Conservation (phyloP, 2,113 vertebrate species). For the Saccopteryx leptura region DNA sequence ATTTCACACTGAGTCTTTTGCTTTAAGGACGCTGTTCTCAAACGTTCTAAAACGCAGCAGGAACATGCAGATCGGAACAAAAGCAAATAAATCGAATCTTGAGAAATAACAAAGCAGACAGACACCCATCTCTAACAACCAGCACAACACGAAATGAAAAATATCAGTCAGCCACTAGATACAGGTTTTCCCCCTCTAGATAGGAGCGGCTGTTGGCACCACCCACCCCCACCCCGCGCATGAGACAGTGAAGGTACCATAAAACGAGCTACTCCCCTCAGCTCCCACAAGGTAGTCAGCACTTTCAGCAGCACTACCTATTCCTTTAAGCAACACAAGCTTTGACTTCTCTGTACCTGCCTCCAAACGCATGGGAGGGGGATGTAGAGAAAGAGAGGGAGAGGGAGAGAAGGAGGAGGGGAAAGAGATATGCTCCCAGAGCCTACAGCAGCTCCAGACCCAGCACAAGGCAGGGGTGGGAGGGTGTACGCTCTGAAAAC, state of each 20-base stretch:
- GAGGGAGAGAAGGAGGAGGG: not conserved
- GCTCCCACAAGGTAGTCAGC: not conserved
- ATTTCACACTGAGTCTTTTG: constrained; percentile 46
- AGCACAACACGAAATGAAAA: constrained; percentile 65
- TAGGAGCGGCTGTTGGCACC: not conserved
- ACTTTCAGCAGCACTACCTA: not conserved
- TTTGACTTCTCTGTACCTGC: not conserved
- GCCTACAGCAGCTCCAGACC: not conserved
- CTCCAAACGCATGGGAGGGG: not conserved
- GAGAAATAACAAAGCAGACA: constrained; percentile 63
- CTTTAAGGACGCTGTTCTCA: constrained; percentile 62
- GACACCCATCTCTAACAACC: constrained; percentile 33
- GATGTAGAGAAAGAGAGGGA: not conserved
- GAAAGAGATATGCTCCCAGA: not conserved
- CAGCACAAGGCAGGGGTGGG: not conserved
- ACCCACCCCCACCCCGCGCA: not conserved
- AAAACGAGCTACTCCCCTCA: not conserved
- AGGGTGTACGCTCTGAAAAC: not conserved
- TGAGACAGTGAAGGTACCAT: not conserved
- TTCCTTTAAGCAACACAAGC: not conserved
- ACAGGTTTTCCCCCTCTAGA: not conserved
- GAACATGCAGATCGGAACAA: constrained; percentile 70
- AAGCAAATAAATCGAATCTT: constrained; percentile 73
- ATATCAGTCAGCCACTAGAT: constrained; percentile 54
- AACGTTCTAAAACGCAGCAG: constrained; percentile 64